These are phyloP conservation scores for Sceloporus tristichus DNA, from an alignment of 2,113 vertebrate genomes.

Conservation along the genomic window DNA sequence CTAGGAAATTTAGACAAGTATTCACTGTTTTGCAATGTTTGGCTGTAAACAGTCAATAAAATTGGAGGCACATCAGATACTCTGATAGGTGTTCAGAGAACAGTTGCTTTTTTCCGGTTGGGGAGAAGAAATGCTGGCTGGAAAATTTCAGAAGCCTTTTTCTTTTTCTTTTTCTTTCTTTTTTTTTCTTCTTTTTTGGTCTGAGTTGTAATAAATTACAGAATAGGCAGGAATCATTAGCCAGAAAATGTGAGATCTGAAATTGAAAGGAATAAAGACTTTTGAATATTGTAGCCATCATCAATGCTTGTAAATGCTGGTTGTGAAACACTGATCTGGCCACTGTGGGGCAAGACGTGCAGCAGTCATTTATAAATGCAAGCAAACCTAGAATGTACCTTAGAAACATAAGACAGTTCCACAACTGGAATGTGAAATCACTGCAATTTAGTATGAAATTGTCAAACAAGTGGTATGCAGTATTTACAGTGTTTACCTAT, in stretches of 20 bases:
- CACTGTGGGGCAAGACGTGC: not conserved
- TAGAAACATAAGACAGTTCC: not conserved
- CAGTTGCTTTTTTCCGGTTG: not conserved
- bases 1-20: not conserved
- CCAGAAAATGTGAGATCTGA: not conserved
- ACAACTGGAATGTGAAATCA: not conserved
- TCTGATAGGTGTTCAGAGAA: not conserved
- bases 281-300: not conserved
- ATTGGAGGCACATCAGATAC: not conserved
- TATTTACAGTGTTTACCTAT: too few species aligned
- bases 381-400: not conserved
- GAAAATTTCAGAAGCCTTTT: not conserved
- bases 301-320: not conserved
- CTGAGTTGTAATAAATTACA: not conserved
- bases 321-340: not conserved
- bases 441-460: not conserved
- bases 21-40: not conserved
- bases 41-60: not conserved
- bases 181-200: not conserved
- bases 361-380: not conserved
- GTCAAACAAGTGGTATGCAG: not conserved
- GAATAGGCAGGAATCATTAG: not conserved
- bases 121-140: not conserved
- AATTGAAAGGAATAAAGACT: not conserved
- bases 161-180: not conserved